Evolutionary conservation across 2,888 invertebrate genomes (phyloP).

Genomic region (Sarcophaga caerulescens): DNA sequence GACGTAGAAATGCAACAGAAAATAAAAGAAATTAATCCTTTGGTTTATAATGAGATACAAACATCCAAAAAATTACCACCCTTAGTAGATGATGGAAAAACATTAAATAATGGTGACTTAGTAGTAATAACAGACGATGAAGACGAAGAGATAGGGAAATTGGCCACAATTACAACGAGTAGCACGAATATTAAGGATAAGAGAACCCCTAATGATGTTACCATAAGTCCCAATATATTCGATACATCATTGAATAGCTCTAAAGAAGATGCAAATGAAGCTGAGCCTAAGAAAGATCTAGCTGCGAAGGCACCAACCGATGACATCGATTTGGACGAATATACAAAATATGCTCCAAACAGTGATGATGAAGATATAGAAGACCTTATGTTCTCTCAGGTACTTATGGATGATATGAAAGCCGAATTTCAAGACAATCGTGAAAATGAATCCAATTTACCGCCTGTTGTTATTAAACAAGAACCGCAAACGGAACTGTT

Average conservation of each 20-base stretch:
- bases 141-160: slow-evolving; percentile 33
- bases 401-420: slow-evolving; percentile 75
- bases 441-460: slow-evolving; percentile 60
- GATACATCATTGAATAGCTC: slow-evolving; percentile 69
- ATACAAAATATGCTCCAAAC: slow-evolving; percentile 43
- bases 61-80: slow-evolving; percentile 17
- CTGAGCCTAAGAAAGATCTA: neutral
- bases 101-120: slow-evolving; percentile 51
- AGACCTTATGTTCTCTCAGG: slow-evolving; percentile 75
- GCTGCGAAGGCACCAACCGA: neutral
- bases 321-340: slow-evolving; percentile 51
- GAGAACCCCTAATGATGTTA: neutral
- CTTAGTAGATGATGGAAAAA: slow-evolving; percentile 17
- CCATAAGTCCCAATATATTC: slow-evolving; percentile 71
- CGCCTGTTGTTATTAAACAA: slow-evolving; percentile 42
- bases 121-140: slow-evolving; percentile 72
- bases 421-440: slow-evolving; percentile 72
- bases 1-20: slow-evolving; percentile 71
- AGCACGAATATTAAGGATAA: neutral
- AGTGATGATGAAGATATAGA: slow-evolving; percentile 72
- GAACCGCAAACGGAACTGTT: slow-evolving; percentile 45
- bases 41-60: slow-evolving; percentile 72
- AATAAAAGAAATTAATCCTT: slow-evolving; percentile 73
- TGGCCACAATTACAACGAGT: slow-evolving; percentile 33
- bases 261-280: slow-evolving; percentile 47